Base-by-base conservation (phyloP, 2,888 invertebrate genomes). In the Nomada ruficornis region DNA sequence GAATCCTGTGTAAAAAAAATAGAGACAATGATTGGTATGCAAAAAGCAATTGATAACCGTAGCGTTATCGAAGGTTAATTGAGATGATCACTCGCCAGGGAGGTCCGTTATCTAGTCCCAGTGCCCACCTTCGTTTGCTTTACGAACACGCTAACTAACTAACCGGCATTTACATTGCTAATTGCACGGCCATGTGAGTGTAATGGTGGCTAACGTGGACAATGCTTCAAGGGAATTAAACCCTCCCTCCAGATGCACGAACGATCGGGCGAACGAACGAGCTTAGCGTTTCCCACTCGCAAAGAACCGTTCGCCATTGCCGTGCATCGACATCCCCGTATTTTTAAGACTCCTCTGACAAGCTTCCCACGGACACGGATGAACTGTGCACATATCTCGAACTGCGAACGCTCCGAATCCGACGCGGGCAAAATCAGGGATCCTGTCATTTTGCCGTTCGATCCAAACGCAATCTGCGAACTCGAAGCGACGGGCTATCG, bases 81-180 rank as follows among this genome's bases (percentile, higher is more conserved):
- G 91, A 91, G 91, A 91, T 91, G 91, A 93, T 93, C 92, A 85
- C 89, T 92, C 92, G 91, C 93, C 83, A 93, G 92, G 92, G 93
- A 93, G 92, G 93, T 93, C 92, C 90, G 91, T 93, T 93, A 93
- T 93, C 92, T 92, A 91, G 90, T 88, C 84, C 84, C 87, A 83
- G 71, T 88, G 85, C 76, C 86, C 86, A 81, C 87, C 78, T 85
- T 84, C 84, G 85, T 82, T 86, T 83, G 89, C 90, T 91, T 90
- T 91, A 87, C 91, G 89, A 92, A 92, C 92, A 93, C 91, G 93
- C 93, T 90, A 92, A 92, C 92, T 92, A 93, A 93, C 93, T 92
- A 93, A 93, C 92, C 91, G 88, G 89, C 92, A 94, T 94, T 94
- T 94, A 93, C 94, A 94, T 93, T 93, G 94, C 93, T 94, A 94